Percentiles rank a stretch among this genome's conserved stretches.
Evolutionary conservation across 2,888 invertebrate species (phyloP).

Genomic region (Campaea margaritaria): DNA sequence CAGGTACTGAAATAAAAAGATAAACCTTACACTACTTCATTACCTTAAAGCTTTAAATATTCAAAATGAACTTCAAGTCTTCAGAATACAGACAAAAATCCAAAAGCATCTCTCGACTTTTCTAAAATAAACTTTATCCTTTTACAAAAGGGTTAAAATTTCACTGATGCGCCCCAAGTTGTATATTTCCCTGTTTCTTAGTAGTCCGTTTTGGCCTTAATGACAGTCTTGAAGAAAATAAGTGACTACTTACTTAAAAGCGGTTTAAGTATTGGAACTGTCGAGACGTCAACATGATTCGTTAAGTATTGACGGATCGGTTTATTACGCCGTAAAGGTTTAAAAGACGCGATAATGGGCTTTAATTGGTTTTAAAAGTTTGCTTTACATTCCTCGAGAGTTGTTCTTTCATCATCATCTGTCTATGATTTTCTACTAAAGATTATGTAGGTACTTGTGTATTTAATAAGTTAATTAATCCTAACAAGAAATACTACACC

Average conservation of each 20-base stretch:
- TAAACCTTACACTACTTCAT: slow-evolving; percentile 3
- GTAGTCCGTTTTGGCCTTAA: slow-evolving; percentile 17
- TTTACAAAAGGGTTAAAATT: background rate
- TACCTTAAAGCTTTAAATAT: background rate
- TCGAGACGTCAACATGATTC: slow-evolving; percentile 20
- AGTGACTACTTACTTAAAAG: slow-evolving; percentile 19
- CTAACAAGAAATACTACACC: too few species aligned
- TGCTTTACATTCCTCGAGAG: background rate
- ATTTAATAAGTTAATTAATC: too few species aligned
- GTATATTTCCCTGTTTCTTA: background rate
- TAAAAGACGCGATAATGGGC: slow-evolving; percentile 14
- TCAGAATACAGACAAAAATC: too few species aligned
- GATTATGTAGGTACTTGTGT: too few species aligned
- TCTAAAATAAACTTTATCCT: slow-evolving; percentile 4
- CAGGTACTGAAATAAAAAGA: slow-evolving; percentile 3
- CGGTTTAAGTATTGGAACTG: slow-evolving; percentile 25
- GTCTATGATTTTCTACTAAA: background rate
- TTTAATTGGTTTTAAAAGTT: slow-evolving; percentile 14
- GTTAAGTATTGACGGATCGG: slow-evolving; percentile 30
- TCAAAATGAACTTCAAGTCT: too few species aligned
- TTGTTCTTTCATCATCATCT: too few species aligned
- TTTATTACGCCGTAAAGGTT: slow-evolving; percentile 26
- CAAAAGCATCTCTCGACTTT: background rate
- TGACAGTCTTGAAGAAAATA: slow-evolving; percentile 23
- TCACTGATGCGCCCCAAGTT: background rate